Evolutionary conservation across 2,113 vertebrate species (phyloP), one percentile per base, ranked within the genome.

Genomic region (Bathybates hornii): DNA sequence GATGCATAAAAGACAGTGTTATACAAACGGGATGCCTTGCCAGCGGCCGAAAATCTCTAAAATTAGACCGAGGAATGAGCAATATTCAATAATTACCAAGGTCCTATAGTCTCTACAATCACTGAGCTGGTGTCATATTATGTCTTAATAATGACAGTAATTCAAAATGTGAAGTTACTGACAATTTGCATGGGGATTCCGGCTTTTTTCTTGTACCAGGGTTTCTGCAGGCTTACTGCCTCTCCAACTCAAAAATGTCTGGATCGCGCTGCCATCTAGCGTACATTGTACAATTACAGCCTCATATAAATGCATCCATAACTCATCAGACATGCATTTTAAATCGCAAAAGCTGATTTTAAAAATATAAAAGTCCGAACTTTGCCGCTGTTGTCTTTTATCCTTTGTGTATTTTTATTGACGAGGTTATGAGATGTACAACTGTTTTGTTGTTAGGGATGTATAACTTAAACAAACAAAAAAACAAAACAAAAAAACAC

Each of bases 241-340:
- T 94, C 93, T 92, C 85, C 88, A 92, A 86, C 92, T 94, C 90
- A 90, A 94, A 95, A 99, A 99, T 97, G 95, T 97, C 97, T 98
- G 97, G 97, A 97, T 97, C 97, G 94, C 97, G 96, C 97, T 99
- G 98, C 98, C 98, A 99, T 97, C 98, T 99, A 99, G 98, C 96
- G 98, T 98, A 97, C 97, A 95, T 96, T 97, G 96, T 94, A 95
- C 95, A 95, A 96, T 95, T 96, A 94, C 97, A 97, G 68, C 93
- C 71, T 91, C 86, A 91, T 79, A 86, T 85, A 80, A 93, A 88
- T 90, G 83, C 85, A 94, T 91, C 91, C 88, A 91, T 92, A 90
- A 94, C 89, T 93, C 82, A 87, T 89, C 85, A 86, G 84, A 86
- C 87, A 89, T 92, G 50, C 16, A 89, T 89, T 93, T 93, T 92